Evolutionary conservation across 2,888 invertebrate genomes (phyloP), one percentile per base, ranked within the genome.

Genomic region (Cloeon dipterum): DNA sequence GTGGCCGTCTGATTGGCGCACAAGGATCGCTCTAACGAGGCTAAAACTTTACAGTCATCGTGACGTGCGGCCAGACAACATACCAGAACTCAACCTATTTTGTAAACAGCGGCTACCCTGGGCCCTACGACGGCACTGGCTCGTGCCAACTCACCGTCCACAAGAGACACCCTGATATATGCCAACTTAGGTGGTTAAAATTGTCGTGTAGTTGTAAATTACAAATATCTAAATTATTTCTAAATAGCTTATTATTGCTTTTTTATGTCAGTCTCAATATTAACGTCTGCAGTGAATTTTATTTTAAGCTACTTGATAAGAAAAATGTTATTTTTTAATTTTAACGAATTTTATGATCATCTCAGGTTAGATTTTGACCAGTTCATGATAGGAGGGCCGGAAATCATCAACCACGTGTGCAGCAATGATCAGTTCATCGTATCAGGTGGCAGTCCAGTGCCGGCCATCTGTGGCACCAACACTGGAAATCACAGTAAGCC

Each of bases 31-130:
- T 32, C 20, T n/a, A 2, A 18, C 35, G 20, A 34, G 7, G 10
- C 23, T 16, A 16, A 1, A 35, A 39, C 32, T 36, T 29, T 51
- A 2, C 52, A 85, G 85, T 81, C 52, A 66, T 79, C 51, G 70
- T 71, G 29, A 71, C 75, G 3, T 88, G 86, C 45, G 83, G 82
- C 0, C 74, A 74, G 36, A 66, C 70, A 1, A 73, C 77, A 0
- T 62, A 68, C 1, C 77, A 81, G 50, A 88, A 88, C 51, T 74
- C 76, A 2, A 85, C 86, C 0, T 81, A 83, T 49, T 88, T 88
- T 52, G 81, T 83, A 2, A 83, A 85, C 54, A 65, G 67, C 2
- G 78, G 77, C 41, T 82, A 81, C 55, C 86, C 86, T 0, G 64
- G 64, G n/a, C 50, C 55, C 0, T 81, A 68, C 48, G 81, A 85